Evolutionary conservation across 2,888 invertebrate genomes (phyloP), one percentile per base, ranked within the genome.

Genomic region (Limnephilus rhombicus): DNA sequence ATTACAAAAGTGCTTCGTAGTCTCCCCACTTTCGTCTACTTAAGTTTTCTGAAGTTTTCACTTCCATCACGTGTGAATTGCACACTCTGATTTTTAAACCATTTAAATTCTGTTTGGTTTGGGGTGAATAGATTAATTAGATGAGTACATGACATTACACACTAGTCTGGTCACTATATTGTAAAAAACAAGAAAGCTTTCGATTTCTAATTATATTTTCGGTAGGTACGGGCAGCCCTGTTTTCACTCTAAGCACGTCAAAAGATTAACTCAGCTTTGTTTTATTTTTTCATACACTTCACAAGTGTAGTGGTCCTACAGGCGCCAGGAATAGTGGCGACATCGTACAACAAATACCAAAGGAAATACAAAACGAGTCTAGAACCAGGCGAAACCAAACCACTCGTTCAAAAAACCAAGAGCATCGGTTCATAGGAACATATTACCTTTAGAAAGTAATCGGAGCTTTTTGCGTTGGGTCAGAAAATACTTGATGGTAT

Each of bases 241-340:
- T 41, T 83, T 83, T 83, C 37, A 83, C 37, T 83, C 18, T 41
- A 37, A 83, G 37, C 83, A 37, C 83, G 83, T 83, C 83, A 83
- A 83, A 83, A 83, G 83, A 83, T 83, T 83, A 83, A 83, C 34
- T 18, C 18, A 12, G 37, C 37, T 41, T 83, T 83, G 34, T 34
- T 83, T 83, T 83, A 37, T 37, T 83, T 83, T 83, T 83, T 83
- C 83, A 83, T 83, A 34, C 37, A 24, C 83, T 83, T 83, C 83
- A 83, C 83, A 37, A 37, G 83, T 83, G 83, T 83, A 37, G 37
- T 11, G 83, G 37, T 37, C 83, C 24, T 37, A 41, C 83, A 37
- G 83, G 83, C 83, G 83, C 83, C 83, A 83, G 83, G 83, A 83
- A 83, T 83, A 34, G 83, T 83, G 83, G 83, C 83, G 83, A 83